phyloP scores from a whole-genome alignment of 2,797 vertebrate species.

The Hylomyscus alleni region DNA sequence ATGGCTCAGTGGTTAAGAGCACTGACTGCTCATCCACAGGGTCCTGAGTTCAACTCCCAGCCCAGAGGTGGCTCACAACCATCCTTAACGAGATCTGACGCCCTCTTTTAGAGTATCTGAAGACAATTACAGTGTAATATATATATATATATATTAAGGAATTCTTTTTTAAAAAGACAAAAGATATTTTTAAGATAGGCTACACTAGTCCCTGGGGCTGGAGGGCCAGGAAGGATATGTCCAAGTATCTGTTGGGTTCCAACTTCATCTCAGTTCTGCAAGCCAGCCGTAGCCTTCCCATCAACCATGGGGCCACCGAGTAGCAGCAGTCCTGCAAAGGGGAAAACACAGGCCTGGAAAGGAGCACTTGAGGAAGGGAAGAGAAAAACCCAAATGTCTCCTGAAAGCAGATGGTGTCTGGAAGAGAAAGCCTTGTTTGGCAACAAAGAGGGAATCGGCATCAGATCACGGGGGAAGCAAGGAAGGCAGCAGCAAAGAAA shows the following conservation, averaged over 20 bases:
- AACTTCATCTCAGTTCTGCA: background rate
- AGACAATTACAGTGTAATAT: no score
- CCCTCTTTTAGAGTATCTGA: no score
- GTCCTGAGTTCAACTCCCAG: no score
- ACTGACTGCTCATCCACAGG: no score
- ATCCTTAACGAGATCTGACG: no score
- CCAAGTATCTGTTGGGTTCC: background rate
- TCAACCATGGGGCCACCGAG: background rate
- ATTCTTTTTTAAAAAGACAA: background rate
- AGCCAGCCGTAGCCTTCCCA: background rate
- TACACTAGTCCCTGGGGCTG: background rate
- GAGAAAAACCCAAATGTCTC: conserved; percentile 65
- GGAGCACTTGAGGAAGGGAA: conserved; percentile 28
- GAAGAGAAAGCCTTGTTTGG: conserved; percentile 79
- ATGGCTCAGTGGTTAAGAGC: no score
- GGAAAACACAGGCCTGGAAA: background rate
- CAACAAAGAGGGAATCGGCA: conserved; percentile 61
- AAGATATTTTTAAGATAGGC: conserved; percentile 43
- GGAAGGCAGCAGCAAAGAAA: conserved; percentile 70
- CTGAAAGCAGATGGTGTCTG: conserved; percentile 85
- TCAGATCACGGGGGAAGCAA: conserved; percentile 58
- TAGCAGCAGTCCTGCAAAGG: background rate
- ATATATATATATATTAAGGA: no score
- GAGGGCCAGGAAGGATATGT: background rate
- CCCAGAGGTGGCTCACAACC: no score